Evolutionary conservation across 2,888 invertebrate genomes (phyloP), one percentile per base, ranked within the genome.

Genomic region (Minunthozetes semirufus): DNA sequence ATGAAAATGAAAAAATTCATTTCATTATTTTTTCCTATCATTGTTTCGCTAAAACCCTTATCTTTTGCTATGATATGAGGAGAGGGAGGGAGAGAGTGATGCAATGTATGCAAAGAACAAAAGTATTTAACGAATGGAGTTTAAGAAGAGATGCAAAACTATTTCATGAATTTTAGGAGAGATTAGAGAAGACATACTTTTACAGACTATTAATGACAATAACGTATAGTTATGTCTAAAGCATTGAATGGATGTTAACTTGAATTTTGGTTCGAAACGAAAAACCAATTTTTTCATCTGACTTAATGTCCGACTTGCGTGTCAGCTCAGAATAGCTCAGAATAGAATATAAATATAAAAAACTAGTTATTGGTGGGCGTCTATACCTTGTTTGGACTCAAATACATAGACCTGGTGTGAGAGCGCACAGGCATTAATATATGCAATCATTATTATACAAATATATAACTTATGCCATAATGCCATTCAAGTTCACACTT

Each of bases 331-430:
- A 70, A 70, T 70, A 70, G 42, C 33, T 42, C 4, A 33, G 11
- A 61, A 68, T 66, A 33, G 11, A 61, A 68, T 66, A 68, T 68
- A 68, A 42, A 68, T 42, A 68, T 38, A 68, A 19, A 22, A 70
- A 70, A 70, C 70, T 70, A 70, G 70, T 70, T 70, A 70, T 70
- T 70, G 70, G 70, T 70, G 70, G 70, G 70, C 70, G 70, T 70
- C 70, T 22, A 70, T 70, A 70, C 70, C 70, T 70, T 70, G 70
- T 70, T 70, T 70, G 70, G 70, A 9, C 70, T 70, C 70, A 70
- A 25, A 70, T 70, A 70, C 70, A 70, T 22, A 66, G 63, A 27
- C 27, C 59, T 27, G 29, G 63, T 38, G 59, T 25, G 27, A 13
- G 63, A 22, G 56, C 11, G 56, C 27, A 27, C 48, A 70, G 70